Conservation (phyloP, 2,113 vertebrate genomes). For the Grallaria varia region DNA sequence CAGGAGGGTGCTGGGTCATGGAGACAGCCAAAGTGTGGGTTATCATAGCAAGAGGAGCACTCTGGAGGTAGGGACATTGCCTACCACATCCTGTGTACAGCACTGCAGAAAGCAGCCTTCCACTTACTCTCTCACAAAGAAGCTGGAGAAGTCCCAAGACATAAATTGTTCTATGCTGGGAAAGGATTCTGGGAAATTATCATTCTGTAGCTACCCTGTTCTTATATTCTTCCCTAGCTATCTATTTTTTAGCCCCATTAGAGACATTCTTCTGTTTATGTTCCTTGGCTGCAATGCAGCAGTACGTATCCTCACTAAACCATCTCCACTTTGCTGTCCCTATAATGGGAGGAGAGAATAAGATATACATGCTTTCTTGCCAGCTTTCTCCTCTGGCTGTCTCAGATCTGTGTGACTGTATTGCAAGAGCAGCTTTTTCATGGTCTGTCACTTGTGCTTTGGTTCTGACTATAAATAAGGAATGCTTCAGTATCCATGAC, state of each 20-base stretch:
- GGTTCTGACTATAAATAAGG: constrained; percentile 17
- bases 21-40: neutral
- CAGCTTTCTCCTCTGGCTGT: neutral
- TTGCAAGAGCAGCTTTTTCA: constrained; percentile 7
- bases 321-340: neutral
- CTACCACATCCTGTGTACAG: neutral
- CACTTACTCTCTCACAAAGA: neutral
- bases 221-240: neutral
- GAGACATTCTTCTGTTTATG: constrained; percentile 33
- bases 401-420: neutral
- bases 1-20: neutral
- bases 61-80: neutral
- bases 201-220: neutral
- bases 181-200: constrained; percentile 5
- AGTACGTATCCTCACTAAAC: constrained; percentile 29
- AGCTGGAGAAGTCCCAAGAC: neutral
- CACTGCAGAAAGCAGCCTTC: neutral
- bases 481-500: neutral
- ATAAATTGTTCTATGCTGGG: neutral
- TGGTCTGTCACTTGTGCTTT: neutral
- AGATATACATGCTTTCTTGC: neutral
- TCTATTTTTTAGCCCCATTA: neutral
- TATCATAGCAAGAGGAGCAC: neutral
- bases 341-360: neutral
- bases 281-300: neutral